phyloP scores from a whole-genome alignment of 2,888 invertebrate species.

The Kuschelorhynchus macadamiae region DNA sequence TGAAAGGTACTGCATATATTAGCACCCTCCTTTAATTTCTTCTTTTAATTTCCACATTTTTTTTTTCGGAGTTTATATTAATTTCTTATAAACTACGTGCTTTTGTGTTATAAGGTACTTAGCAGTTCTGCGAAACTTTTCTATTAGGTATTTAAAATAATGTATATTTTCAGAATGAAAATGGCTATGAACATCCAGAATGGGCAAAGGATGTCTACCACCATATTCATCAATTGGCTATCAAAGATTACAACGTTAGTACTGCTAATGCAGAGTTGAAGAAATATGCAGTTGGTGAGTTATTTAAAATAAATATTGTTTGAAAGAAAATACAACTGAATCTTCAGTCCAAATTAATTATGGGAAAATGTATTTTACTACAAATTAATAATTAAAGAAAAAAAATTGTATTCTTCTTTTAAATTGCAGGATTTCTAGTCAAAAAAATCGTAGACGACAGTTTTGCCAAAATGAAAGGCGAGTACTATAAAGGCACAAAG shows the following conservation, averaged over 20 bases:
- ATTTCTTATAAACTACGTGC: too few species aligned
- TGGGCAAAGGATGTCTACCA: conserved; percentile 67
- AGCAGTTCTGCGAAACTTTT: too few species aligned
- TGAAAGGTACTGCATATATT: too few species aligned
- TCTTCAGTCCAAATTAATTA: too few species aligned
- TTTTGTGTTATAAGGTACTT: too few species aligned
- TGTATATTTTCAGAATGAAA: conserved; percentile 56
- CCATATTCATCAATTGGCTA: conserved; percentile 61
- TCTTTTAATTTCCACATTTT: too few species aligned
- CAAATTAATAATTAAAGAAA: not conserved
- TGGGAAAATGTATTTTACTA: too few species aligned
- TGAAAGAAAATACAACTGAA: too few species aligned
- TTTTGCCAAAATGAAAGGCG: conserved; percentile 54
- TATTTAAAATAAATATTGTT: not conserved
- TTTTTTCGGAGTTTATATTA: too few species aligned
- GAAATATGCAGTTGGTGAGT: conserved; percentile 53
- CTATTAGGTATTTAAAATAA: too few species aligned
- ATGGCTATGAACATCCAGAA: conserved; percentile 65
- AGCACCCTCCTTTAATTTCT: too few species aligned
- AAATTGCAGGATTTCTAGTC: conserved; percentile 62
- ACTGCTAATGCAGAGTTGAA: conserved; percentile 57
- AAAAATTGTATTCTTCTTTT: too few species aligned
- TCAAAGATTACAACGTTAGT: conserved; percentile 65
- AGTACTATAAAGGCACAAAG: conserved; percentile 55
- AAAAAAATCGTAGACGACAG: conserved; percentile 62